Conservation (phyloP, 2,888 invertebrate species). For the Drosophila dives region DNA sequence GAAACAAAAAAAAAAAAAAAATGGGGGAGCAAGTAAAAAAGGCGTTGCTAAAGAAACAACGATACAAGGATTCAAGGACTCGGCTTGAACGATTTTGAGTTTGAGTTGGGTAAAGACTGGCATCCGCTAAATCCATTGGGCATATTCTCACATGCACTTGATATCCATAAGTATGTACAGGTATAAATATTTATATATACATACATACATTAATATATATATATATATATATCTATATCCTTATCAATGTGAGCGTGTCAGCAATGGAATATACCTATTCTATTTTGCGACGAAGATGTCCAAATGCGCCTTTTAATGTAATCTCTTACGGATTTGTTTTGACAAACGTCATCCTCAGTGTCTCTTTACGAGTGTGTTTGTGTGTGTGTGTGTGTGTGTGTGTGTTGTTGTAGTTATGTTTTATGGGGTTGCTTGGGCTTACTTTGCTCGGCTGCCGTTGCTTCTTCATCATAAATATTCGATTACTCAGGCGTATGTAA, state of each 20-base stretch:
- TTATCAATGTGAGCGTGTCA: slow-evolving; percentile 8
- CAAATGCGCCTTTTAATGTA: slow-evolving; percentile 80
- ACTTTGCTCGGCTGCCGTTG: slow-evolving; percentile 26
- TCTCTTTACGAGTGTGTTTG: not conserved
- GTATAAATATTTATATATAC: not conserved
- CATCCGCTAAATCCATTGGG: slow-evolving; percentile 67
- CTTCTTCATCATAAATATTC: slow-evolving; percentile 71
- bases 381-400: slow-evolving; percentile 42
- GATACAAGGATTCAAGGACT: slow-evolving; percentile 35
- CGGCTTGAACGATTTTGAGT: slow-evolving; percentile 37
- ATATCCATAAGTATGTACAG: slow-evolving; percentile 18
- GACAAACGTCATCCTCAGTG: slow-evolving; percentile 59
- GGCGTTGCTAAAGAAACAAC: slow-evolving; percentile 29
- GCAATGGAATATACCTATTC: slow-evolving; percentile 50
- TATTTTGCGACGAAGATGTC: slow-evolving; percentile 80
- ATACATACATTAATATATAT: not conserved
- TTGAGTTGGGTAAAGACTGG: slow-evolving; percentile 63
- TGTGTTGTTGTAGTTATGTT: slow-evolving; percentile 30
- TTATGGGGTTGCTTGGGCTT: slow-evolving; percentile 25
- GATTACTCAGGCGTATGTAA: slow-evolving; percentile 74
- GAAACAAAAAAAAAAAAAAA: not conserved
- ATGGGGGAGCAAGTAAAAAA: slow-evolving; percentile 3
- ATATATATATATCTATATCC: not conserved
- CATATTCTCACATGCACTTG: slow-evolving; percentile 54
- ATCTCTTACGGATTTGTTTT: slow-evolving; percentile 81